A percentile compares a stretch with the other conserved stretches of the same genome.
phyloP scores from a whole-genome alignment of 1,140 invertebrate species.

The Zaprionus inermis region DNA sequence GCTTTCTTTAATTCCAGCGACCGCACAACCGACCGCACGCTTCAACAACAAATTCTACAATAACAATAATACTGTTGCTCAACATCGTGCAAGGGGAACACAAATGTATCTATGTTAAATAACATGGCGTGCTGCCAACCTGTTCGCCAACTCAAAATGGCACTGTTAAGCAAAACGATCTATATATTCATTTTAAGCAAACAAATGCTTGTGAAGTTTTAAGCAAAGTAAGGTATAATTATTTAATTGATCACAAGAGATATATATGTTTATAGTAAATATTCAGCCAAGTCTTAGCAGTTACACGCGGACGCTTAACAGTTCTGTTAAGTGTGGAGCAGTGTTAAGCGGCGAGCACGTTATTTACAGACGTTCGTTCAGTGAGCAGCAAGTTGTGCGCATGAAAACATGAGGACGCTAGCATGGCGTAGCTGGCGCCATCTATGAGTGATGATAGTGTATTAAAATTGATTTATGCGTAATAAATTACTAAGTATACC shows the following conservation, averaged over 20 bases:
- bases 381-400: background rate
- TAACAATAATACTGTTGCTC: slow-evolving; percentile 36
- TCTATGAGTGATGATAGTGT: background rate
- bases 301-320: background rate
- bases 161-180: background rate
- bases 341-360: background rate
- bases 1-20: slow-evolving; percentile 9
- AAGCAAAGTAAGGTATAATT: too few relatives aligned
- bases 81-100: slow-evolving; percentile 22
- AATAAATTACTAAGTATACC: background rate
- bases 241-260: too few relatives aligned
- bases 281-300: background rate
- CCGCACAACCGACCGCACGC: slow-evolving; percentile 45
- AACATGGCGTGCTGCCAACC: slow-evolving; percentile 13
- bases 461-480: background rate
- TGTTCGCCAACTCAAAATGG: slow-evolving; percentile 25
- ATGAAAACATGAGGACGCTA: slow-evolving; percentile 4
- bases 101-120: slow-evolving; percentile 12
- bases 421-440: background rate
- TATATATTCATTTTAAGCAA: background rate
- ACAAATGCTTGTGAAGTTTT: background rate
- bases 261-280: too few relatives aligned
- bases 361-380: background rate
- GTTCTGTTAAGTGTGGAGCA: slow-evolving; percentile 2
- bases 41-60: slow-evolving; percentile 49